Conservation (phyloP, 2,113 vertebrate genomes). For the Thalassarche chlororhynchos region DNA sequence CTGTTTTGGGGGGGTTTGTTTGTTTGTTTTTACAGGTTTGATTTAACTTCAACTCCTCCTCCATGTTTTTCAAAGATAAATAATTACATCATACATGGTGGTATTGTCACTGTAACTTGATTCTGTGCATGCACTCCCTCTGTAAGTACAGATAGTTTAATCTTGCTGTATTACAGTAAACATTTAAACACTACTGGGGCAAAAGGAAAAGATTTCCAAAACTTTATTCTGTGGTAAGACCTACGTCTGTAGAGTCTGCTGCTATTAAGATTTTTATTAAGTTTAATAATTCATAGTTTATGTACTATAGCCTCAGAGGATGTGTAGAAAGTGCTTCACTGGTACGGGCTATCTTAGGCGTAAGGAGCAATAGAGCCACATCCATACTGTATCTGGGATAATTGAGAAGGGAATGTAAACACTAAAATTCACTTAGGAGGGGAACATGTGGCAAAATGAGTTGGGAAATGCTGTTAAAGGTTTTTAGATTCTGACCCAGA, state of each 20-base stretch:
- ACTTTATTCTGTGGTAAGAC: neutral
- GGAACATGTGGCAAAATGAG: neutral
- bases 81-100: neutral
- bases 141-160: neutral
- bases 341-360: neutral
- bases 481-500: neutral
- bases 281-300: slow-evolving; percentile 1
- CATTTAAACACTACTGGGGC: neutral
- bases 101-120: neutral
- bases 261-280: neutral
- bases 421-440: neutral
- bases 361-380: neutral
- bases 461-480: neutral
- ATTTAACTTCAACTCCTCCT: neutral
- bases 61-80: neutral
- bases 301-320: neutral
- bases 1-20: no score
- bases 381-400: neutral
- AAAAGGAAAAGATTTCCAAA: neutral
- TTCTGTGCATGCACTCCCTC: neutral
- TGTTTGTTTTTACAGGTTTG: neutral
- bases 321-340: neutral
- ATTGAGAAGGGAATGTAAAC: neutral
- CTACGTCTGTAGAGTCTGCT: neutral
- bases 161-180: neutral